These are phyloP conservation scores for Phoebastria nigripes DNA, from an alignment of 2,797 vertebrate genomes.

Conservation along the genomic window DNA sequence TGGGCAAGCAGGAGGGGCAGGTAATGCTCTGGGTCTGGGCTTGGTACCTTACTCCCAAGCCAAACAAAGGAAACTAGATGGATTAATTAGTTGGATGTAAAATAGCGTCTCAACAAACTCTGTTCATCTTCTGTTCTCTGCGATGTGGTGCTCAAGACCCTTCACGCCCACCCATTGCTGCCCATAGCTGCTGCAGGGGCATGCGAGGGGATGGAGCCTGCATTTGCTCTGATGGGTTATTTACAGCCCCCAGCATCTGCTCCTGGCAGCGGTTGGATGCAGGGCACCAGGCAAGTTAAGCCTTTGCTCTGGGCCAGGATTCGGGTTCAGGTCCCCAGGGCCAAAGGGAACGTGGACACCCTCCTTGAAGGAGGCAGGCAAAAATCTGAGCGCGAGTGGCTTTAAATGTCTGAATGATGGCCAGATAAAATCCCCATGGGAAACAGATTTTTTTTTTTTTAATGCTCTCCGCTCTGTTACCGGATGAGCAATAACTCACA, in stretches of 20 bases:
- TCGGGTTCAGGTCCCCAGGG: background rate
- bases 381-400: background rate
- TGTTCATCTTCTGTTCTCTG: background rate
- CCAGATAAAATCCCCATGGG: constrained; percentile 36
- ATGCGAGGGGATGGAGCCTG: background rate
- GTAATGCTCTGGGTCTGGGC: background rate
- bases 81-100: background rate
- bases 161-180: background rate
- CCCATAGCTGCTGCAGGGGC: background rate
- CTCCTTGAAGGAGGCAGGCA: background rate
- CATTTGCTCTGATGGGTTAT: background rate
- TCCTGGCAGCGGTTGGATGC: background rate
- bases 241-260: background rate
- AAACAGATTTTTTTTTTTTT: background rate
- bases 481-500: constrained; percentile 64
- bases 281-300: background rate
- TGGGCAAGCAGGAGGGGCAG: background rate
- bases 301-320: background rate
- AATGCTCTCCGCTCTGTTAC: constrained; percentile 21
- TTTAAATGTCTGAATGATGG: constrained; percentile 36
- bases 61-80: background rate
- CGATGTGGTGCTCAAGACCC: background rate
- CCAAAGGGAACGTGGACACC: background rate
- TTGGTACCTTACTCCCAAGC: background rate
- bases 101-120: background rate